phyloP scores from a whole-genome alignment of 2,888 invertebrate species.

The Teinopalpus imperialis region DNA sequence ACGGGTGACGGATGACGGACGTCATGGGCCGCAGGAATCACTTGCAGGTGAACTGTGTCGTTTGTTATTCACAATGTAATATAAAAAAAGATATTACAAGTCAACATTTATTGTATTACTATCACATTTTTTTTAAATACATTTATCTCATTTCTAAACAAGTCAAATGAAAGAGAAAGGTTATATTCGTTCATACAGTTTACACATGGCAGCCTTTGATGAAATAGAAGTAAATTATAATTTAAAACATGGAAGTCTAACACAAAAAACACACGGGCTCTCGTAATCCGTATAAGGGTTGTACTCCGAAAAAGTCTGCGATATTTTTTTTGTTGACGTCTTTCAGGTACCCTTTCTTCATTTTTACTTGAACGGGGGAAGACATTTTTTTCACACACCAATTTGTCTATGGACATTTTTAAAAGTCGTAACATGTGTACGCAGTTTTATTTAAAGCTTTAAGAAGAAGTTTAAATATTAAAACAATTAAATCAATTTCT shows the following conservation, averaged over 20 bases:
- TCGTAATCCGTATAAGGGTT: conserved; percentile 57
- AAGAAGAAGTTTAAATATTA: no score
- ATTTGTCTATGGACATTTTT: no score
- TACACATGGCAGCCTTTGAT: neutral
- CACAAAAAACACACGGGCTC: conserved; percentile 34
- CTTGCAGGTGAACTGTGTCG: no score
- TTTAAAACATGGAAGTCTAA: conserved; percentile 14
- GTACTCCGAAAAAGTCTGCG: conserved; percentile 37
- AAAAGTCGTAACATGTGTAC: no score
- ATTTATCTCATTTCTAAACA: neutral
- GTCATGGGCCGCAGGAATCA: no score
- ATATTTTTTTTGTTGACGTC: conserved; percentile 14
- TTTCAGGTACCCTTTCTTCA: conserved; percentile 33
- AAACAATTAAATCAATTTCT: no score
- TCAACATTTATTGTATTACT: no score
- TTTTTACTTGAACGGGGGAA: conserved; percentile 31
- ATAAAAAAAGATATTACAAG: no score
- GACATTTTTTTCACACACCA: neutral
- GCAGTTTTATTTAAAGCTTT: neutral
- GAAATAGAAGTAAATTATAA: neutral
- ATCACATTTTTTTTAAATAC: no score
- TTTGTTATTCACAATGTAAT: no score
- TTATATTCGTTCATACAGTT: neutral
- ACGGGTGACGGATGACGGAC: no score
- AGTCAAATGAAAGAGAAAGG: neutral